Percentiles rank a stretch among this genome's conserved stretches.
phyloP scores from a whole-genome alignment of 2,113 vertebrate species.

The Baryphthengus martii region DNA sequence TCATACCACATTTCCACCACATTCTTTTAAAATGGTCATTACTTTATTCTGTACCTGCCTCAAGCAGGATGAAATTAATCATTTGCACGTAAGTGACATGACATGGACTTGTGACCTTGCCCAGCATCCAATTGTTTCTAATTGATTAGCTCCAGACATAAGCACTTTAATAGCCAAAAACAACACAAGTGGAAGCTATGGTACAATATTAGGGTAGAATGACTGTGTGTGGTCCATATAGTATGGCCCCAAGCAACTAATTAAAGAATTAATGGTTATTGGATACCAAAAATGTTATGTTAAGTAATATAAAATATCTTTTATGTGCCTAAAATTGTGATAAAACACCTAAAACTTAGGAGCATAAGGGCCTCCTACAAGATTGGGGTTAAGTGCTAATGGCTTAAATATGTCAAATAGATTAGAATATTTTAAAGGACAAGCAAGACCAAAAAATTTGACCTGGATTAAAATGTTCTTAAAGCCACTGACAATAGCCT shows the following conservation, averaged over 20 bases:
- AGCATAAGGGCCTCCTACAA: not conserved
- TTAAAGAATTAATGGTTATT: constrained; percentile 64
- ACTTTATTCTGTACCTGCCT: constrained; percentile 50
- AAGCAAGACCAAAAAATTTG: not conserved
- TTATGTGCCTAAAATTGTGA: constrained; percentile 42
- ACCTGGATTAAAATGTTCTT: constrained; percentile 21
- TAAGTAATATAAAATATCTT: constrained; percentile 52
- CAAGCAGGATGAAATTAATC: constrained; percentile 64
- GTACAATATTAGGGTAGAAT: constrained; percentile 5
- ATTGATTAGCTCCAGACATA: constrained; percentile 65
- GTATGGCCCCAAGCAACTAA: constrained; percentile 43
- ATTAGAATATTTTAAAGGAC: constrained; percentile 25
- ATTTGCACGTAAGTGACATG: constrained; percentile 39
- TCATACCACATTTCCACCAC: constrained; percentile 53
- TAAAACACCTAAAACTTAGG: constrained; percentile 5
- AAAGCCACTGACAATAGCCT: constrained; percentile 22
- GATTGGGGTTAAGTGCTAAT: constrained; percentile 31
- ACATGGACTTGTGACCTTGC: constrained; percentile 50
- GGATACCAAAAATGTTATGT: constrained; percentile 48
- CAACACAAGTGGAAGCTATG: constrained; percentile 46
- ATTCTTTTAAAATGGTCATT: constrained; percentile 37
- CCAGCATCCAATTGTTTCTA: constrained; percentile 65
- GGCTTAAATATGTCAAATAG: constrained; percentile 5
- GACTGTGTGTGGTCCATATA: constrained; percentile 56
- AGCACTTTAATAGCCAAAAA: constrained; percentile 53